Evolutionary conservation across 2,797 vertebrate genomes (phyloP), one percentile per base, ranked within the genome.

Genomic region (Lepus townsendii): DNA sequence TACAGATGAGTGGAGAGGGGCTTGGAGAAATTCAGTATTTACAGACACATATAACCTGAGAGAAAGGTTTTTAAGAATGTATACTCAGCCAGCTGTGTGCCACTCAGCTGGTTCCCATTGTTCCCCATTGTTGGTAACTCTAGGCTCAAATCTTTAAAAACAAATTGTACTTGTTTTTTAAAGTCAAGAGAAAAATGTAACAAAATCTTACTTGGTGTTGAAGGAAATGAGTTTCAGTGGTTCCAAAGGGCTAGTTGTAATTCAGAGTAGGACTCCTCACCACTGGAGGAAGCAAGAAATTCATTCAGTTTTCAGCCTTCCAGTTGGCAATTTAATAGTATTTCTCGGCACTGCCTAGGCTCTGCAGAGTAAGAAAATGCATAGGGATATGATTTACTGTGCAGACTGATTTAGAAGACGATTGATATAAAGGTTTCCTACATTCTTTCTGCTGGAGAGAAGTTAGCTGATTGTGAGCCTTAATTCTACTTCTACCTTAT

Each of bases 11-110:
- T 13, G n/a, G 65, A 2, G 26, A 30, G 50, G 85, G 30, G 20
- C 32, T 38, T 32, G 50, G 22, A 87, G 57, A 76, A 88, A 11
- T 27, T 90, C 66, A 80, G 47, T 66, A 63, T 57, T 82, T 95
- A 12, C 6, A 62, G 69, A 90, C 24, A 92, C 16, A 13, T 11
- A 38, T 2, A 66, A 60, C 4, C 20, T 27, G 7, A 91, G 35
- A 93, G n/a, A 30, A 84, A 65, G 7, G 7, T 42, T 88, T 89
- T 89, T 57, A 83, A 77, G 54, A 80, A 63, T 9, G 1, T 20
- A 24, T 35, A 79, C 5, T 91, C 27, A 72, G 19, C 16, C 13
- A 72, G 47, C 19, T 83, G 19, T 75, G 19, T 47, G 9, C 2
- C 22, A 69, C 7, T 38, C 5, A 60, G 3, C 11, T 3, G 38